Base-by-base conservation (phyloP, 2,888 invertebrate species). In the Ellobium chinense region DNA sequence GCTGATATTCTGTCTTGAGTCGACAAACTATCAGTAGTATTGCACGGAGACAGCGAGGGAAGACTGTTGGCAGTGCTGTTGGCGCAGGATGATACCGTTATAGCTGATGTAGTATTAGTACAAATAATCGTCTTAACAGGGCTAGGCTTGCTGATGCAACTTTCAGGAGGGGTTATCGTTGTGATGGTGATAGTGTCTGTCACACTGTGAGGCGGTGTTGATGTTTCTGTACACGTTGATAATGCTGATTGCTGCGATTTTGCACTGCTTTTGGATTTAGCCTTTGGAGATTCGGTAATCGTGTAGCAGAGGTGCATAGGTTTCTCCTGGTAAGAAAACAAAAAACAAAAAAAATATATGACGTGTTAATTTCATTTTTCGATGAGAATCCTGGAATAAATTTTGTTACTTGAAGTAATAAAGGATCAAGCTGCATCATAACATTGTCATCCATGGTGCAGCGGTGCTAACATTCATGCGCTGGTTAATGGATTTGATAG, bases 301-400 rank as follows among this genome's bases (percentile, higher is more conserved):
- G 74, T 80, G 29, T 80, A 80, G 24, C 62, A 66, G 9, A 80
- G 63, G 36, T 65, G 27, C 80, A 80, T 74, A 18, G 80, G 80
- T 37, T 21, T 56, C 5, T 74, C 74, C 80, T 80, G 80, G 27
- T 21, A 54, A 36, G 39, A 24, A n/a, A 68, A 34, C 58, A 68
- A n/a, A 63, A 54, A 72, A 9, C 18, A 39, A 21, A 9, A 9
- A 29, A 37, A 39, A 60, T 1, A 9, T 12, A 2, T 24, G 0
- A 5, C n/a, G n/a, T n/a, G n/a, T n/a, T n/a, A n/a, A n/a, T n/a
- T n/a, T n/a, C n/a, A n/a, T n/a, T n/a, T n/a, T n/a, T n/a, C n/a
- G n/a, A n/a, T n/a, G n/a, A n/a, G n/a, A n/a, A n/a, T n/a, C n/a
- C n/a, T n/a, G n/a, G n/a, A n/a, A n/a, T n/a, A n/a, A n/a, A n/a